Percentiles rank a stretch among this genome's conserved stretches.
These are phyloP conservation scores for Microctonus brassicae DNA, from an alignment of 2,888 invertebrate genomes.

Conservation along the genomic window DNA sequence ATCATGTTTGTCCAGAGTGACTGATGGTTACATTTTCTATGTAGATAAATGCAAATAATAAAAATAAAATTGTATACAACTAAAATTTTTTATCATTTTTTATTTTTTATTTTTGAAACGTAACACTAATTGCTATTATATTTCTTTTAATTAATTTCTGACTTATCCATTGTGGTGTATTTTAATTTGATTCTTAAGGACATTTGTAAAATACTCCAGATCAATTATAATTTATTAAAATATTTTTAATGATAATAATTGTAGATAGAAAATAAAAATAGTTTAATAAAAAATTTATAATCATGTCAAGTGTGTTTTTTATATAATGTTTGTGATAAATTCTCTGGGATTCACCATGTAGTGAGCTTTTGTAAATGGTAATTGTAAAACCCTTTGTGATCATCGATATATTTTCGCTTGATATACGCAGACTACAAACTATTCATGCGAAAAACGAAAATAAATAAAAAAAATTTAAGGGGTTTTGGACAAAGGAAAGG, in stretches of 20 bases:
- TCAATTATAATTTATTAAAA: too few species aligned
- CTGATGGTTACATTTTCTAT: neutral
- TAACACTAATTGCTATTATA: too few species aligned
- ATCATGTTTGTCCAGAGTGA: slow-evolving; percentile 8
- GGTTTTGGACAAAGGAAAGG: slow-evolving; percentile 25
- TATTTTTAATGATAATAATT: too few species aligned
- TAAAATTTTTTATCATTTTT: too few species aligned
- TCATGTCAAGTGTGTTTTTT: too few species aligned
- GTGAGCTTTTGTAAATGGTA: slow-evolving; percentile 37
- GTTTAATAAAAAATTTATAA: too few species aligned
- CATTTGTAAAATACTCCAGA: too few species aligned
- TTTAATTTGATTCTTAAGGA: too few species aligned
- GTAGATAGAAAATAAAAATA: neutral
- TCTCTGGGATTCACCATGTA: slow-evolving; percentile 4
- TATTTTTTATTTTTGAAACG: too few species aligned
- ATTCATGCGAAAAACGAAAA: slow-evolving; percentile 25
- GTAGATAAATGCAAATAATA: neutral
- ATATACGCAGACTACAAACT: slow-evolving; percentile 11
- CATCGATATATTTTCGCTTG: slow-evolving; percentile 38
- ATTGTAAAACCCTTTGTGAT: slow-evolving; percentile 43
- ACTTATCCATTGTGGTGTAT: too few species aligned
- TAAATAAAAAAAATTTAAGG: neutral
- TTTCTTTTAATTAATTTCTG: too few species aligned
- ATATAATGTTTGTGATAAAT: neutral
- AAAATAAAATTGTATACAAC: too few species aligned